Percentiles rank a stretch among this genome's conserved stretches.
Evolutionary conservation across 2,113 vertebrate species (phyloP).

Genomic region (Rafetus swinhoei): DNA sequence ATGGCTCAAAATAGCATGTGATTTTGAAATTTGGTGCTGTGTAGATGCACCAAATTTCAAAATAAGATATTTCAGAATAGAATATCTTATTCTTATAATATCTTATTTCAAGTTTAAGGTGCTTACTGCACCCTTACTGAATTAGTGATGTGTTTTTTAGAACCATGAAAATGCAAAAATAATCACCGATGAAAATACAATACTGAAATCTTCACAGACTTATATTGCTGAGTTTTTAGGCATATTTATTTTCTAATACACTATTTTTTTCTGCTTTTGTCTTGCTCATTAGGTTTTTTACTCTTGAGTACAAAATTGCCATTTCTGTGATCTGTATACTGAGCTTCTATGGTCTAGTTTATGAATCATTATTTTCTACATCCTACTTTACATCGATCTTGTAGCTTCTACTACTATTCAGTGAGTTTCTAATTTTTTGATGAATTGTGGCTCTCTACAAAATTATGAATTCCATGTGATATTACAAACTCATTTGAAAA

Average conservation of each 20-base stretch:
- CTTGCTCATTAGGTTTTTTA: neutral
- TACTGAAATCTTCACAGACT: neutral
- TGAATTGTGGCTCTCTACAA: too few species aligned
- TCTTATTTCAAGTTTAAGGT: too few species aligned
- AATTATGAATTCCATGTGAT: too few species aligned
- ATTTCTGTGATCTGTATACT: neutral
- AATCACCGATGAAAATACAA: neutral
- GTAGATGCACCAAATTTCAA: too few species aligned
- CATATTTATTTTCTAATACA: neutral
- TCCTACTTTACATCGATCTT: neutral
- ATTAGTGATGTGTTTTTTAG: neutral
- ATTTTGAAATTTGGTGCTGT: too few species aligned
- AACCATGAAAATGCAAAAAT: neutral
- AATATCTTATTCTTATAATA: too few species aligned
- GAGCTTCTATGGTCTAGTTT: neutral
- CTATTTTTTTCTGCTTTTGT: neutral
- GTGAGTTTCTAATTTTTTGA: too few species aligned
- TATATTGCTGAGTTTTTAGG: rapidly evolving
- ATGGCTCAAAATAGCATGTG: too few species aligned
- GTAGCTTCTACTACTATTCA: neutral
- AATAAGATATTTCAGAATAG: too few species aligned
- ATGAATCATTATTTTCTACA: too few species aligned
- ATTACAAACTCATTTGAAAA: neutral
- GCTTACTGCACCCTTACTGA: neutral
- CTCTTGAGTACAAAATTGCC: neutral